Base-by-base conservation (phyloP, 2,113 vertebrate species). In the Gymnarchus niloticus region DNA sequence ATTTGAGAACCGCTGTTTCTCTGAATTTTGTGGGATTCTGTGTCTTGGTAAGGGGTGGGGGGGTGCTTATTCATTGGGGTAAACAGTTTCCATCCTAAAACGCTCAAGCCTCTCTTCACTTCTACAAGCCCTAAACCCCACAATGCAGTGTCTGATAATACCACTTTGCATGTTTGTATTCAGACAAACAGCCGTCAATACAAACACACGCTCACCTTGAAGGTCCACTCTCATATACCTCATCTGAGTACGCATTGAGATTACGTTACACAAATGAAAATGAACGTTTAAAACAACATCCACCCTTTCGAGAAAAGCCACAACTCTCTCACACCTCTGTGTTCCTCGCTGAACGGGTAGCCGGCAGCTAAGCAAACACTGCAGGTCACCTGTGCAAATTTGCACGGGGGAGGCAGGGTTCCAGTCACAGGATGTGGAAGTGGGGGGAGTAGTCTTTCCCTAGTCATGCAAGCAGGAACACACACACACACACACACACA, bases 371-470 rank as follows among this genome's bases (percentile, higher is more conserved):
- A 41, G 69, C 61, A 76, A 85, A 85, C 61, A 77, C 6, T 25
- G 65, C 28, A 25, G 61, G 41, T 85, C 49, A 77, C 84, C 51
- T 54, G 69, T 12, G n/a, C 28, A 85, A 56, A 85, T 85, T 85
- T 85, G 21, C 49, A 78, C 69, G 17, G 65, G 49, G 17, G 44
- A 10, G 19, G 61, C 33, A 12, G 37, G 10, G 49, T 28, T 41
- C 3, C 69, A 76, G 84, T 41, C 69, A 85, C 51, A 85, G 9
- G 84, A 78, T 77, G 84, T 56, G 69, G 65, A 85, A 77, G 65
- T 84, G 56, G 23, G 3, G 56, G n/a, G 7, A 12, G 46, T 21
- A 41, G 44, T 23, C 23, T 23, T 46, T 56, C 69, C 28, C 33
- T 19, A 10, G 51, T 82, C 25, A 54, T 21, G 25, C 46, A 69